These are phyloP conservation scores for Lasioglossum malachurum DNA, from an alignment of 2,888 invertebrate genomes.

Conservation along the genomic window DNA sequence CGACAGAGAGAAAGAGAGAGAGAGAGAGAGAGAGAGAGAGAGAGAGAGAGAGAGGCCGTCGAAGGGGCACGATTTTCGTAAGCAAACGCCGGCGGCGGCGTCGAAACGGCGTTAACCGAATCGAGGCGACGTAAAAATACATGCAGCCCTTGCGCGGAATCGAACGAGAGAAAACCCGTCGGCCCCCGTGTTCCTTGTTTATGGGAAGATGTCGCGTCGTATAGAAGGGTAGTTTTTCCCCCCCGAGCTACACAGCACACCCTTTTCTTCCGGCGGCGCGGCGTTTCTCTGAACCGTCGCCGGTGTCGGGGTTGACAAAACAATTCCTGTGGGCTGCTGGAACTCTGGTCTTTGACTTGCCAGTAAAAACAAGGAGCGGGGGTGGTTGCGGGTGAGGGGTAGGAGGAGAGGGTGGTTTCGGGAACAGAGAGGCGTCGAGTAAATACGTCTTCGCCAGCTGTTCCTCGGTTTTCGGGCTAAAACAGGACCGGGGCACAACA, in stretches of 20 bases:
- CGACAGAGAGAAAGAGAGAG: neutral
- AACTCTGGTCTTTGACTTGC: constrained; percentile 68
- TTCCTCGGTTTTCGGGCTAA: constrained; percentile 51
- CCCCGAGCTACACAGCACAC: constrained; percentile 21
- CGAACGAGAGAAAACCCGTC: constrained; percentile 11
- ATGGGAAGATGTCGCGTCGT: constrained; percentile 41
- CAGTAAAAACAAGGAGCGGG: constrained; percentile 65
- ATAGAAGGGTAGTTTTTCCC: constrained; percentile 21
- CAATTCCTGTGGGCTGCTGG: constrained; percentile 60
- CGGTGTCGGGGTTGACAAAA: constrained; percentile 57
- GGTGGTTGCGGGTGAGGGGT: neutral
- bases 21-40: neutral
- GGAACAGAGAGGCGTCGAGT: constrained; percentile 36
- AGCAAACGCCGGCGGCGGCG: neutral
- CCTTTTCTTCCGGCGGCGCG: constrained; percentile 25
- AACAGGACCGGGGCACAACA: constrained; percentile 42
- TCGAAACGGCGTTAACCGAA: constrained; percentile 21
- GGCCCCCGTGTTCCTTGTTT: constrained; percentile 38
- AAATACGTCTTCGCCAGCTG: constrained; percentile 71
- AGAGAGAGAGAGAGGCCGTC: neutral
- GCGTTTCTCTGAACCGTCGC: constrained; percentile 35
- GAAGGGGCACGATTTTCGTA: constrained; percentile 11
- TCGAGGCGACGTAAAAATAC: constrained; percentile 35
- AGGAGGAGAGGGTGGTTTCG: neutral
- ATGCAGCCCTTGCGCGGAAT: neutral